phyloP scores from a whole-genome alignment of 2,113 vertebrate genomes.

The chimpanzee (Pan troglodytes) region NHGRI_mPanTro3-v2.1_pri NC_072415.2:83861001-83861500 shows the following conservation, averaged over 20 bases:
- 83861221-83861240: neutral
- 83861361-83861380: conserved; percentile 39
- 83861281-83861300: neutral
- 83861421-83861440: neutral
- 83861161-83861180: neutral
- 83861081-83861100: neutral
- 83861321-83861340: neutral
- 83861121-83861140: neutral
- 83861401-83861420: conserved; percentile 40
- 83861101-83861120: neutral
- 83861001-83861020: neutral
- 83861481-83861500: neutral
- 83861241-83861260: fast-evolving
- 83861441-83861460: conserved; percentile 47
- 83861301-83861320: neutral
- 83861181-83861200: fast-evolving
- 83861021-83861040: neutral
- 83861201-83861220: neutral
- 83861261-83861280: neutral
- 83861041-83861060: neutral
- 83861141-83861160: neutral
- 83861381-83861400: neutral
- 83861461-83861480: conserved; percentile 7
- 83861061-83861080: neutral
- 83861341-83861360: neutral